Conservation (phyloP, 2,888 invertebrate genomes). For the Papilio elwesi region DNA sequence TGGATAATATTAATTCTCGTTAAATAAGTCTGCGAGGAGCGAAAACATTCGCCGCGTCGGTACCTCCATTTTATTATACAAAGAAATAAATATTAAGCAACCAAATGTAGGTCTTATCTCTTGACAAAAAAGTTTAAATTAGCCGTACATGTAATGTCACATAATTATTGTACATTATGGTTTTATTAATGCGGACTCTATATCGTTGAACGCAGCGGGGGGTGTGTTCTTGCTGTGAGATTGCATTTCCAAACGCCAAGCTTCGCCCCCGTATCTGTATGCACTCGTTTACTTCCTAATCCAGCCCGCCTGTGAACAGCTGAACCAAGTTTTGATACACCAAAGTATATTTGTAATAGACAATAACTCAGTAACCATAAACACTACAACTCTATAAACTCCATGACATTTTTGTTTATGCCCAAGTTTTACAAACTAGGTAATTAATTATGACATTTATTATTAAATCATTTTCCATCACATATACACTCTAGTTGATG, state of each 20-base stretch:
- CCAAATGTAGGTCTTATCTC: slow-evolving; percentile 9
- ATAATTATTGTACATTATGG: slow-evolving; percentile 49
- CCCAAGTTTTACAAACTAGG: no score
- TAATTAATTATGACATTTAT: no score
- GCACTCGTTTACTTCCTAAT: background rate
- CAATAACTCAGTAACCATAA: no score
- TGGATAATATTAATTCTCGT: slow-evolving; percentile 26
- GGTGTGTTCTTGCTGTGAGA: slow-evolving; percentile 41
- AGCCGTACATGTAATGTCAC: background rate
- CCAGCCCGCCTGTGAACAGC: no score
- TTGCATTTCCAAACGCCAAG: slow-evolving; percentile 42
- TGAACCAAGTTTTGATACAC: no score
- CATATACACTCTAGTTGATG: no score
- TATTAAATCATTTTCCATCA: no score
- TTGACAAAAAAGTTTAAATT: slow-evolving; percentile 21
- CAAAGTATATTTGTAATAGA: no score
- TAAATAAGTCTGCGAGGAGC: slow-evolving; percentile 32
- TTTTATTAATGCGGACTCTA: slow-evolving; percentile 46
- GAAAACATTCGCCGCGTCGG: slow-evolving; percentile 37
- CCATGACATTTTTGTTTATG: no score
- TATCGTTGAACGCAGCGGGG: slow-evolving; percentile 49
- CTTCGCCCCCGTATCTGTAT: background rate
- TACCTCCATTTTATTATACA: slow-evolving; percentile 44
- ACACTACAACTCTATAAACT: no score
- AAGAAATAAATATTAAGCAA: slow-evolving; percentile 32